Evolutionary conservation across 2,113 vertebrate genomes (phyloP).

Genomic region (Hyla sarda): DNA sequence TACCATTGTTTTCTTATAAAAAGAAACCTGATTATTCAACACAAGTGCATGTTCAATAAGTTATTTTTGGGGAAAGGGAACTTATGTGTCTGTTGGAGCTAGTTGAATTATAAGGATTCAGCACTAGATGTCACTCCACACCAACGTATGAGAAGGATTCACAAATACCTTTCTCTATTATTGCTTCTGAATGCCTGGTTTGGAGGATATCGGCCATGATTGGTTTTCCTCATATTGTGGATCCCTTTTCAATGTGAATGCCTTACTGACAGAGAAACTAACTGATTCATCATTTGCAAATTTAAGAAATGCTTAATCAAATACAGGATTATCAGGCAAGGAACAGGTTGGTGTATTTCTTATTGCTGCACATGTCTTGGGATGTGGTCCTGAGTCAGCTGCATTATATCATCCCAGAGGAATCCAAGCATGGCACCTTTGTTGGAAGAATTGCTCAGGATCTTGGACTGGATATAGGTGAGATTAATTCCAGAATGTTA

Average conservation of each 20-base stretch:
- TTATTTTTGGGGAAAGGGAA: not conserved
- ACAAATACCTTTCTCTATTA: conserved; percentile 40
- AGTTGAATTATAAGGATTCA: not conserved
- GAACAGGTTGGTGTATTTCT: not conserved
- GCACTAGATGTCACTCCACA: conserved; percentile 40
- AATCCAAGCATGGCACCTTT: conserved; percentile 26
- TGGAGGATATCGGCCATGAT: conserved; percentile 13
- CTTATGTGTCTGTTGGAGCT: not conserved
- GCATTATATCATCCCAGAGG: conserved; percentile 9
- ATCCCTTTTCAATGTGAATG: not conserved
- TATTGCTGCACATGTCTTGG: not conserved
- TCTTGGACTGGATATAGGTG: conserved; percentile 21
- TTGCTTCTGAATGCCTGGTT: conserved; percentile 67
- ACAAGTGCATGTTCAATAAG: too few species aligned
- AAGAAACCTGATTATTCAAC: too few species aligned
- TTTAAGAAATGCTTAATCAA: conserved; percentile 3
- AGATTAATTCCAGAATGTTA: conserved; percentile 26
- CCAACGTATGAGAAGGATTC: not conserved
- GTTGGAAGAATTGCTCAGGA: conserved; percentile 5
- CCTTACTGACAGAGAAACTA: not conserved
- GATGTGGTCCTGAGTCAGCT: conserved; percentile 23
- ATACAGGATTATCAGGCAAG: conserved; percentile 45
- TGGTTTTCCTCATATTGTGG: not conserved
- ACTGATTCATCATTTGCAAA: not conserved
- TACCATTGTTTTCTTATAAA: too few species aligned